Evolutionary conservation across 2,888 invertebrate genomes (phyloP), one percentile per base, ranked within the genome.

Genomic region (Perithous albicinctus): DNA sequence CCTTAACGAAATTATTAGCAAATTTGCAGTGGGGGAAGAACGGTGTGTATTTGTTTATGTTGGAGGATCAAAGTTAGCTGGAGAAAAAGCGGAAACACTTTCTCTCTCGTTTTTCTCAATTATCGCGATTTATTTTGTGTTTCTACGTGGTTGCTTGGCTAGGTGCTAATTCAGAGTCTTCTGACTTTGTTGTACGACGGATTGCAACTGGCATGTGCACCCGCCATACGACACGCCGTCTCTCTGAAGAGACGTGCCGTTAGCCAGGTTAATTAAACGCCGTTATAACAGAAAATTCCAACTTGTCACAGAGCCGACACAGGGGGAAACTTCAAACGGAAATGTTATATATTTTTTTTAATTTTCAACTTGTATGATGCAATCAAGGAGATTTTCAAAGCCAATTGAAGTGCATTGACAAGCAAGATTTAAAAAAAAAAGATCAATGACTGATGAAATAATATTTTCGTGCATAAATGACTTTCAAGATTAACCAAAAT

Each of bases 81-180:
- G n/a, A 54, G 38, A 8, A 48, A 43, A 64, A 64, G 8, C 7
- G 64, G 20, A 38, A 69, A 54, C 12, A 51, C 12, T 23, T 35
- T 32, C 29, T 23, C 51, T 32, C 29, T 56, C 29, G 56, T 32
- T 18, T 35, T 32, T 18, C 43, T 78, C 23, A 77, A 70, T 72
- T 78, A 64, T 64, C 64, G 54, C 26, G 64, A 66, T 32, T 59
- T 54, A 78, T 54, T 46, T 63, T 38, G 20, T 41, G 20, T 41
- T 70, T 63, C 48, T 41, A 64, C 63, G 48, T 32, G 56, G 56
- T 6, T 56, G 32, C 29, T 32, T 63, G 70, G 63, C 8, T 8
- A 51, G 48, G 46, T 66, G 48, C 66, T 48, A 46, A 66, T 66
- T 66, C 66, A 66, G n/a, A 64, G 43, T 66, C 46, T 46, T 32